Evolutionary conservation across 2,888 invertebrate species (phyloP).

Genomic region (Cylindroiulus punctatus): DNA sequence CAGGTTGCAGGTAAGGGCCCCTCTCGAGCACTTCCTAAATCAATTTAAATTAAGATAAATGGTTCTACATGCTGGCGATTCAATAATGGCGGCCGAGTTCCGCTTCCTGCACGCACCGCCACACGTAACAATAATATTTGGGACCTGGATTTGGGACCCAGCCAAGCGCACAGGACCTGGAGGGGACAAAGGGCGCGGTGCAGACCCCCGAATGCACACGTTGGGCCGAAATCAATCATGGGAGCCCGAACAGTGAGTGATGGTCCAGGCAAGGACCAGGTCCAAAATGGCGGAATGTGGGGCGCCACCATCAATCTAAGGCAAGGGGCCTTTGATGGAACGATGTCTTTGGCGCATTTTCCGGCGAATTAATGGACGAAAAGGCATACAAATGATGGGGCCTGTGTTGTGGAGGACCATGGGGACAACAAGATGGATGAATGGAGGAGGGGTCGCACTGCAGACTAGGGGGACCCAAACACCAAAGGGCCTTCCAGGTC

Average conservation of each 20-base stretch:
- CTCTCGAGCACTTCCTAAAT: conserved; percentile 44
- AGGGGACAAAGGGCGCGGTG: background rate
- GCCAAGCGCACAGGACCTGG: background rate
- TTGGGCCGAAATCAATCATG: conserved; percentile 3
- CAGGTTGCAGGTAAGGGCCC: background rate
- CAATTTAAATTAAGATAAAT: conserved; percentile 53
- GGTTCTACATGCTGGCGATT: conserved; percentile 13
- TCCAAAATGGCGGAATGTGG: conserved; percentile 34
- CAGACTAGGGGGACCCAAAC: background rate
- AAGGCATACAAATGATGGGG: conserved; percentile 1
- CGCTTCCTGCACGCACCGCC: conserved; percentile 12
- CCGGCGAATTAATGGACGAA: conserved; percentile 36
- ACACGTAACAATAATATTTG: conserved; percentile 30
- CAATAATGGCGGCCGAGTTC: conserved; percentile 10
- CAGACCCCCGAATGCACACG: background rate
- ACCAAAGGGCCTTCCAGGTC: too few relatives aligned
- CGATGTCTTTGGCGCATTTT: background rate
- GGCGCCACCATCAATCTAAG: conserved; percentile 43
- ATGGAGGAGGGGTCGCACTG: background rate
- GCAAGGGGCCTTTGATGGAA: conserved; percentile 23
- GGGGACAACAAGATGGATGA: conserved; percentile 44
- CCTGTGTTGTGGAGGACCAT: background rate
- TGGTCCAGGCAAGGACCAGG: background rate
- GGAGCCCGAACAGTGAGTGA: background rate
- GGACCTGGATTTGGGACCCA: background rate